Evolutionary conservation across 2,113 vertebrate species (phyloP), one percentile per base, ranked within the genome.

Genomic region (Alaudala cheleensis): DNA sequence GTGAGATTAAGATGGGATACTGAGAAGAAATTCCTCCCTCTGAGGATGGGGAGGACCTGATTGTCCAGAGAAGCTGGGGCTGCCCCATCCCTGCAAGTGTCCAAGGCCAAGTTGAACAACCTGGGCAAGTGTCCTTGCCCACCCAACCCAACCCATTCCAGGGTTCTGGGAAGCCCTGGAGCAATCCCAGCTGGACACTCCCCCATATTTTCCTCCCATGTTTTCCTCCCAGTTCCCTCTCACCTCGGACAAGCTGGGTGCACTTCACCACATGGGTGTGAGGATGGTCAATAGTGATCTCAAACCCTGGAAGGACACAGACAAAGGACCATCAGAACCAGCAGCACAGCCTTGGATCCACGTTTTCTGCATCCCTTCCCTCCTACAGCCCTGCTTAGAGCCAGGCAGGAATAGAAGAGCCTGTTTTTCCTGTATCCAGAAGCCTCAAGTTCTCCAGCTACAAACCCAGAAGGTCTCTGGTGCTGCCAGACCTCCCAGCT

Each of bases 211-310:
- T 21, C 62, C 62, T 47, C 54, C 47, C 70, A 54, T 37, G 37
- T 19, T 34, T 22, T 21, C 62, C 62, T 47, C 54, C 47, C 70
- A 54, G 1, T 9, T 14, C 47, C 79, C 40, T 40, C 87, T 99
- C 97, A 99, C 99, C 99, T 99, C 99, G 97, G 81, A 99, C 99
- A 6, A 99, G 98, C 94, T 99, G 99, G 2, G 99, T 99, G 90
- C 99, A 99, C 97, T 99, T 99, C 96, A 99, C 99, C 88, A 99
- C 99, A 54, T 99, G 99, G 77, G 99, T 99, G 67, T 99, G 99
- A 37, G 99, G 99, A 91, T 99, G 99, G 96, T 99, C 99, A 33
- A 99, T 99, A 60, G 99, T 99, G 97, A 99, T 99, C 95, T 99
- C 99, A 96, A 99, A 99, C 16, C 99, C 99, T 99, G 97, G 14